phyloP scores from a whole-genome alignment of 1,140 invertebrate species.

The Euborellia annulipes region DNA sequence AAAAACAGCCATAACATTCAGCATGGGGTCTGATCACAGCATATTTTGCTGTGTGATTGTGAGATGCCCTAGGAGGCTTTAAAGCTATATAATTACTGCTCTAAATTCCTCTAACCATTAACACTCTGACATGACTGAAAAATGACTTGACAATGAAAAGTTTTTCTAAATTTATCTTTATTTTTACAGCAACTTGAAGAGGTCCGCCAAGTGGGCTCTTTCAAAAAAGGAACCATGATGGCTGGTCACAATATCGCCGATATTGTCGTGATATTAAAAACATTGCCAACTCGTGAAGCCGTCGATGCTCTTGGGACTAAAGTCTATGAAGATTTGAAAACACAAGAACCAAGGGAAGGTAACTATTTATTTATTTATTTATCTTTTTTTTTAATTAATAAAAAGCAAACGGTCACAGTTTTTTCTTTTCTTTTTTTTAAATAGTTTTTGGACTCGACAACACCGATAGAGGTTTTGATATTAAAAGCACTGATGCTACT shows the following conservation, averaged over 20 bases:
- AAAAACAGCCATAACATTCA: too few species aligned
- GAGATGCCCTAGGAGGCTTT: too few species aligned
- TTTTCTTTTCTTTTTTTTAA: too few species aligned
- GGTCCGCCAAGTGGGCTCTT: conserved; percentile 89
- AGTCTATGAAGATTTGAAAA: conserved; percentile 68
- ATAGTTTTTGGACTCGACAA: conserved; percentile 38
- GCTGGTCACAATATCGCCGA: conserved; percentile 89
- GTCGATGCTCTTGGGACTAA: conserved; percentile 82
- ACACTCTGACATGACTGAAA: too few species aligned
- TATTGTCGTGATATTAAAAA: conserved; percentile 96
- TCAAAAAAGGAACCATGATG: conserved; percentile 96
- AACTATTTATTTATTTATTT: conserved; percentile 4
- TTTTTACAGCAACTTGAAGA: conserved; percentile 81
- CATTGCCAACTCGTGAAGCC: conserved; percentile 87
- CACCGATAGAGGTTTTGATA: conserved; percentile 69
- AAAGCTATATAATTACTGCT: too few species aligned
- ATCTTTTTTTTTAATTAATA: neutral
- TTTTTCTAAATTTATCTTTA: neutral
- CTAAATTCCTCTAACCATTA: too few species aligned
- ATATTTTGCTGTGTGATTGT: too few species aligned
- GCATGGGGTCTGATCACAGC: too few species aligned
- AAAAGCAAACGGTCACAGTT: neutral
- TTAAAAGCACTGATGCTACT: conserved; percentile 62
- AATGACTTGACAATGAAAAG: too few species aligned
- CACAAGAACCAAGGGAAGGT: conserved; percentile 33